Evolutionary conservation across 2,113 vertebrate species (phyloP), one percentile per base, ranked within the genome.

Genomic region (Excalfactoria chinensis): DNA sequence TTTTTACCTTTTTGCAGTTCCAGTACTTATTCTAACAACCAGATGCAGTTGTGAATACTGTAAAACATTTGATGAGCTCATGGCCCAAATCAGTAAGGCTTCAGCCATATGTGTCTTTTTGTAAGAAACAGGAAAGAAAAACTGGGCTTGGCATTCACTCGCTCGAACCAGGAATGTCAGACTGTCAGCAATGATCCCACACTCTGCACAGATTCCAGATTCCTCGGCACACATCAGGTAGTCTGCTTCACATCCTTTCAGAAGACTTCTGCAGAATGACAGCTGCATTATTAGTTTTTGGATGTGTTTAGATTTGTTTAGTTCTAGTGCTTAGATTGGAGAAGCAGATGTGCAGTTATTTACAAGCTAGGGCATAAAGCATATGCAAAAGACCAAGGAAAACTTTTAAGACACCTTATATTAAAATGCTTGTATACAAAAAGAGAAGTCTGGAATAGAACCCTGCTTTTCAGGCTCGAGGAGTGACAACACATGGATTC

Each of bases 101-200:
- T 7, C 63, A 70, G 64, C 66, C 88, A 51, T 76, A 16, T 34
- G 64, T 30, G 15, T 70, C 37, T 64, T 86, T 56, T 71, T 64
- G 59, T 6, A 67, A 74, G 46, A 84, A 88, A 86, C 79, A 84
- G 64, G 85, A 94, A 92, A 44, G 32, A 58, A 94, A 83, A 86
- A 23, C 40, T 41, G 40, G 48, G 68, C 35, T 49, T 84, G 43
- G n/a, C 13, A 5, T 84, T 96, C 91, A 71, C 58, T 48, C 3
- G 0, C 66, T 88, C 2, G 4, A 75, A 83, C 28, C 70, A 68
- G 70, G 70, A 72, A 82, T 49, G 53, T 72, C 77, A 72, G 74
- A 58, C 30, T 90, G 80, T 55, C 90, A 92, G 35, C 70, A 94
- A 35, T 32, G 62, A 90, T 44, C 26, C 69, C 70, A 51, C 35